Conservation (phyloP, 2,888 invertebrate genomes). For the Syritta pipiens region DNA sequence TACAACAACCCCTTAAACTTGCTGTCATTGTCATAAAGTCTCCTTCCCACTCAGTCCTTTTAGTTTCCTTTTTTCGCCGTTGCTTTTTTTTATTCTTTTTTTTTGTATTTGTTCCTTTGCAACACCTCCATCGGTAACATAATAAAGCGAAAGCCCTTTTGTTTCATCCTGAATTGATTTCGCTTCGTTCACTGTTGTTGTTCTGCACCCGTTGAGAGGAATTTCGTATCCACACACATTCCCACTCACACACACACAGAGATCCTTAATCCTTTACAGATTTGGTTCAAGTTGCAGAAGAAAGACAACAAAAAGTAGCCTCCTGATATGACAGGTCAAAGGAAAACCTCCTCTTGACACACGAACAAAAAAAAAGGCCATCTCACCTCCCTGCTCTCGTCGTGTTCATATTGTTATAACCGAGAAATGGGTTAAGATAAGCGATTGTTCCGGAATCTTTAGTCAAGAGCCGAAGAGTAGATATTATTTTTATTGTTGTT, state of each 20-base stretch:
- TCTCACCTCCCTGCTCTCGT: slow-evolving; percentile 9
- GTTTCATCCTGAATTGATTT: slow-evolving; percentile 58
- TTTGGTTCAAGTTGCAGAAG: slow-evolving; percentile 39
- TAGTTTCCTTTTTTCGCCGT: slow-evolving; percentile 38
- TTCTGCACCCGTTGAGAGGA: slow-evolving; percentile 14
- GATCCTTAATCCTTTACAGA: slow-evolving; percentile 19
- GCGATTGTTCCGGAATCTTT: slow-evolving; percentile 43
- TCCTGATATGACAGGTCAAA: slow-evolving; percentile 48
- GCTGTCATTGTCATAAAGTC: slow-evolving; percentile 55
- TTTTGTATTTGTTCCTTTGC: slow-evolving; percentile 31
- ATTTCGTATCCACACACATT: slow-evolving; percentile 15
- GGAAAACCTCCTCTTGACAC: slow-evolving; percentile 18
- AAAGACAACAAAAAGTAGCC: slow-evolving; percentile 18
- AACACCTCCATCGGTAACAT: slow-evolving; percentile 54
- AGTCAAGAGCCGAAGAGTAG: slow-evolving; percentile 17
- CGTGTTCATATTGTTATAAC: slow-evolving; percentile 23
- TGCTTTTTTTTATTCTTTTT: slow-evolving; percentile 1
- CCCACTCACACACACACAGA: no score
- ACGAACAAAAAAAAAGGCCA: slow-evolving; percentile 39
- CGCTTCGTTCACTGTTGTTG: slow-evolving; percentile 14
- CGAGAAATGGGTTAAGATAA: slow-evolving; percentile 57
- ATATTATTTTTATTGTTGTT: slow-evolving; percentile 8
- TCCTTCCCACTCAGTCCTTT: slow-evolving; percentile 55
- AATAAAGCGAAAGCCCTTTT: slow-evolving; percentile 60
- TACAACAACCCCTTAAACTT: slow-evolving; percentile 49